Percentiles rank a stretch among this genome's conserved stretches.
phyloP scores from a whole-genome alignment of 2,888 invertebrate species.

The Scaptomyza flava region DNA sequence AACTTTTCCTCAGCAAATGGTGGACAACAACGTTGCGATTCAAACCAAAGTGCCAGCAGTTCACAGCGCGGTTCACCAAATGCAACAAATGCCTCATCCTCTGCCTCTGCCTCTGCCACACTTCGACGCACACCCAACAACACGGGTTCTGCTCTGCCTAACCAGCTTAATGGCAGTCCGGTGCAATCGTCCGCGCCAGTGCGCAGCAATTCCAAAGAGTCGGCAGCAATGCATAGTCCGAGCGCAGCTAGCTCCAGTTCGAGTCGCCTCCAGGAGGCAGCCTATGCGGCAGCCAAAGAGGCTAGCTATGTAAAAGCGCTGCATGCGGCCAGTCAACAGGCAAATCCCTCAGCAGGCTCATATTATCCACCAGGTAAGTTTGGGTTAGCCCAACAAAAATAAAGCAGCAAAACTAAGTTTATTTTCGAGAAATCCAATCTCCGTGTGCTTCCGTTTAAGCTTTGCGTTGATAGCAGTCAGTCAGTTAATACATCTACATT shows the following conservation, averaged over 20 bases:
- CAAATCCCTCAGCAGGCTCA: constrained; percentile 67
- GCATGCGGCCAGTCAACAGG: constrained; percentile 80
- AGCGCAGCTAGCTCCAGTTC: constrained; percentile 75
- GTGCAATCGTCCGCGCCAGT: constrained; percentile 57
- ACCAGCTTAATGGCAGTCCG: constrained; percentile 70
- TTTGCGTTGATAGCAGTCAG: no score
- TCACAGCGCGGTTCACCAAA: constrained; percentile 84
- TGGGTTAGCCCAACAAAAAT: no score
- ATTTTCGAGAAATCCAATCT: no score
- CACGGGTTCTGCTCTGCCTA: constrained; percentile 3
- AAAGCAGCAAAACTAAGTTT: no score
- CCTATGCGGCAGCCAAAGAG: constrained; percentile 81
- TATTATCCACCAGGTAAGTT: constrained; percentile 85
- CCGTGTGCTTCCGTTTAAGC: no score
- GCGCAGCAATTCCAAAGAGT: constrained; percentile 82
- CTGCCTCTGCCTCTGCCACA: constrained; percentile 1
- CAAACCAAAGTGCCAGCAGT: constrained; percentile 89
- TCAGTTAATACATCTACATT: no score
- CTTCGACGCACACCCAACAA: constrained; percentile 47
- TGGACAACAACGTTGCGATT: constrained; percentile 87
- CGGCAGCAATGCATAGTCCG: constrained; percentile 73
- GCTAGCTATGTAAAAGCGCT: constrained; percentile 83
- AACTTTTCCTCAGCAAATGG: constrained; percentile 63
- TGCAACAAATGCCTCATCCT: constrained; percentile 52
- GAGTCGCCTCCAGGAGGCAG: constrained; percentile 69